Evolutionary conservation across 1,140 invertebrate genomes (phyloP), one percentile per base, ranked within the genome.

Genomic region (Plectrocnemia conspersa): DNA sequence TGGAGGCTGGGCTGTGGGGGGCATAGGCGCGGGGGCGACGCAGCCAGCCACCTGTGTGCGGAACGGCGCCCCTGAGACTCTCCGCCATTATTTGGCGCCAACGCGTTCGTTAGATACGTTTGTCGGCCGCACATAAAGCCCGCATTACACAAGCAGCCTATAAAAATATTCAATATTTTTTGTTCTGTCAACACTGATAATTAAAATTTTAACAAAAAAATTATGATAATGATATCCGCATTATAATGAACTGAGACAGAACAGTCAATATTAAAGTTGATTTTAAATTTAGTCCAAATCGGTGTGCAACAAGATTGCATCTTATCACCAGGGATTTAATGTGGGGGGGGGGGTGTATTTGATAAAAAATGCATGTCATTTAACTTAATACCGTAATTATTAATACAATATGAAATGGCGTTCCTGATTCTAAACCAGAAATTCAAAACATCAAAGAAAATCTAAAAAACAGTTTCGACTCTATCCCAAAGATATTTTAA

Each of bases 81-180:
- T 42, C 54, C 54, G 54, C 46, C 54, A 40, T 56, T 56, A 49
- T 56, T 56, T 44, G 36, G 46, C 45, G 54, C 54, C 46, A 32
- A 44, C 47, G 46, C 54, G 36, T 42, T 41, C 45, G 44, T 29
- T 46, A 36, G 19, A 36, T n/a, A 36, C 41, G 52, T 54, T 54
- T 54, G 41, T 42, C 18, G 48, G 16, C 13, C 41, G 23, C 29
- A 35, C 19, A 7, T 54, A 45, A 35, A 54, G 47, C 19, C 18
- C 7, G 47, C 6, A 36, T 35, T 24, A 50, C 47, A 50, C 33
- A 6, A 3, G 42, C 3, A 10, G 11, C 18, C 22, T 41, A n/a
- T n/a, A n/a, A n/a, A n/a, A n/a, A 36, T 16, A 7, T 18, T 36
- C 15, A 36, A 18, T 36, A 18, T 18, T 36, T 36, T 16, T 36